Conservation (phyloP, 2,113 vertebrate genomes). For the Mus musculus region GRCm39 chr6:144130001-144130500, state of each 20-base stretch:
- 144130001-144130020: not conserved
- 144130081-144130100: not conserved
- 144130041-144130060: not conserved
- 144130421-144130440: conserved; percentile 73
- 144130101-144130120: conserved; percentile 34
- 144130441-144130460: conserved; percentile 63
- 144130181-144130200: not conserved
- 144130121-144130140: not conserved
- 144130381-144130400: conserved; percentile 73
- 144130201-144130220: not conserved
- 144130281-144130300: not conserved
- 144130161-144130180: not conserved
- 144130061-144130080: conserved; percentile 24
- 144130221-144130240: not conserved
- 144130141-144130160: not conserved
- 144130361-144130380: conserved; percentile 58
- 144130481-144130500: conserved; percentile 71
- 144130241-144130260: conserved; percentile 6
- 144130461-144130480: conserved; percentile 62
- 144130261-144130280: conserved; percentile 6
- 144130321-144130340: conserved; percentile 10
- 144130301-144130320: conserved; percentile 17
- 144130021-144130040: not conserved
- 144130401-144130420: conserved; percentile 72
- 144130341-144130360: not conserved